phyloP scores from a whole-genome alignment of 1,140 invertebrate genomes.

The Palaemon carinicauda region DNA sequence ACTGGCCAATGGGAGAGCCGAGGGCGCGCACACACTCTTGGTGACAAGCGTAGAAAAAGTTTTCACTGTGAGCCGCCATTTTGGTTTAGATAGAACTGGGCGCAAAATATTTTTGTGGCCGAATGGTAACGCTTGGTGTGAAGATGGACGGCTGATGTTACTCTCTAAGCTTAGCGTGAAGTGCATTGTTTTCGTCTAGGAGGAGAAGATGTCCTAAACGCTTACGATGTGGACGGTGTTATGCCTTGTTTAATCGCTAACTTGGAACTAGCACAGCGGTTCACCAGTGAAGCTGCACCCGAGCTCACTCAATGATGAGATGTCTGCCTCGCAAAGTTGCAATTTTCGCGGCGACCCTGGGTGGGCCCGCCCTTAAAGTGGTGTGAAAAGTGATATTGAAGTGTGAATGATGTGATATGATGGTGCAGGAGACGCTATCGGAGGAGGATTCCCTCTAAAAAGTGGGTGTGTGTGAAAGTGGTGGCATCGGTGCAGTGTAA shows the following conservation, averaged over 20 bases:
- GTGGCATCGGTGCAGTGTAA: slow-evolving; percentile 26
- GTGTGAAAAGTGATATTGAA: slow-evolving; percentile 3
- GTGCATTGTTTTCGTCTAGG: slow-evolving; percentile 5
- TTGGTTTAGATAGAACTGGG: slow-evolving; percentile 51
- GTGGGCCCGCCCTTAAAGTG: slow-evolving; percentile 28
- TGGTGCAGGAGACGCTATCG: slow-evolving; percentile 24
- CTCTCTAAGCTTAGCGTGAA: slow-evolving; percentile 21
- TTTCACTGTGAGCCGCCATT: slow-evolving; percentile 53
- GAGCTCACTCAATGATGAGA: slow-evolving; percentile 44
- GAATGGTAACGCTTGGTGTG: slow-evolving; percentile 22
- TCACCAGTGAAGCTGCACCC: slow-evolving; percentile 35
- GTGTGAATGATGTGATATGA: slow-evolving; percentile 35
- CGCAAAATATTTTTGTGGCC: slow-evolving; percentile 52
- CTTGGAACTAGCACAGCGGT: not conserved
- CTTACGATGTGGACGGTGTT: slow-evolving; percentile 2
- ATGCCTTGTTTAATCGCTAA: not conserved
- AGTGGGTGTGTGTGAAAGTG: slow-evolving; percentile 7
- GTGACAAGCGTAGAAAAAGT: slow-evolving; percentile 47
- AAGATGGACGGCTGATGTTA: slow-evolving; percentile 39
- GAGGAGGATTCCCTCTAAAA: slow-evolving; percentile 21
- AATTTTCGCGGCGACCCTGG: slow-evolving; percentile 44
- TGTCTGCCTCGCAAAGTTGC: slow-evolving; percentile 49
- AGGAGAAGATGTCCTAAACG: slow-evolving; percentile 21
- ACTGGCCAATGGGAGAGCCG: slow-evolving; percentile 1
- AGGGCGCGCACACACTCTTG: slow-evolving; percentile 13